A percentile compares a stretch with the other conserved stretches of the same genome.
Evolutionary conservation across 2,113 vertebrate species (phyloP).

Genomic region (Hippocampus barbouri): DNA sequence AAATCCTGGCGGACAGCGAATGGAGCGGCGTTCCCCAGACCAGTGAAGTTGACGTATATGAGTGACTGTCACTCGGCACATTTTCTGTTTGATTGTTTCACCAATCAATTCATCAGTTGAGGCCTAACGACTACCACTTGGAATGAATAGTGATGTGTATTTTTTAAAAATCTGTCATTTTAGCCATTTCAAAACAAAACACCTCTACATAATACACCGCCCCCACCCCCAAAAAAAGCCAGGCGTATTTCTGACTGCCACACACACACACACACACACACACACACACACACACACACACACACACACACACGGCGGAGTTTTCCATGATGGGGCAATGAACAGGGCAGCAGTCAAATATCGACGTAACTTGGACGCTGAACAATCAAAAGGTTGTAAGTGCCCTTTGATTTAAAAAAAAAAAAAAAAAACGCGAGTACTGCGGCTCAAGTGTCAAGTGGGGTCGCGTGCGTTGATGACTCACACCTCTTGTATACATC

Average conservation of each 20-base stretch:
- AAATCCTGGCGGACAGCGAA: too few relatives aligned
- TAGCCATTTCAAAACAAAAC: neutral
- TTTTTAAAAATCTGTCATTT: too few relatives aligned
- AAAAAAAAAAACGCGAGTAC: too few relatives aligned
- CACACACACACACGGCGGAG: slow-evolving; percentile 12
- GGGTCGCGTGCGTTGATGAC: neutral
- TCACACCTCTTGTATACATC: neutral
- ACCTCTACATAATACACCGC: neutral
- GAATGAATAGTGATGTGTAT: neutral
- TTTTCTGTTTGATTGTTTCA: too few relatives aligned
- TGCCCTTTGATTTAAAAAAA: too few relatives aligned
- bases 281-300: slow-evolving; percentile 7
- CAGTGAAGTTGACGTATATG: too few relatives aligned
- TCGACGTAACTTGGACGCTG: neutral
- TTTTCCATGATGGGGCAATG: slow-evolving; percentile 35
- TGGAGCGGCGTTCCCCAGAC: too few relatives aligned
- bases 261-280: neutral
- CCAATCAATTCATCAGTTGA: too few relatives aligned
- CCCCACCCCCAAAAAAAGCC: too few relatives aligned
- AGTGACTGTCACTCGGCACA: too few relatives aligned
- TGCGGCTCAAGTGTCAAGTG: too few relatives aligned
- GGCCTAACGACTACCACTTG: too few relatives aligned
- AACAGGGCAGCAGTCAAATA: neutral
- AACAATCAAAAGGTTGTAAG: neutral
- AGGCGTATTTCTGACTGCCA: neutral